A percentile compares a stretch with the other conserved stretches of the same genome.
These are phyloP conservation scores for Ophion costatus DNA, from an alignment of 2,888 invertebrate genomes.

Conservation along the genomic window DNA sequence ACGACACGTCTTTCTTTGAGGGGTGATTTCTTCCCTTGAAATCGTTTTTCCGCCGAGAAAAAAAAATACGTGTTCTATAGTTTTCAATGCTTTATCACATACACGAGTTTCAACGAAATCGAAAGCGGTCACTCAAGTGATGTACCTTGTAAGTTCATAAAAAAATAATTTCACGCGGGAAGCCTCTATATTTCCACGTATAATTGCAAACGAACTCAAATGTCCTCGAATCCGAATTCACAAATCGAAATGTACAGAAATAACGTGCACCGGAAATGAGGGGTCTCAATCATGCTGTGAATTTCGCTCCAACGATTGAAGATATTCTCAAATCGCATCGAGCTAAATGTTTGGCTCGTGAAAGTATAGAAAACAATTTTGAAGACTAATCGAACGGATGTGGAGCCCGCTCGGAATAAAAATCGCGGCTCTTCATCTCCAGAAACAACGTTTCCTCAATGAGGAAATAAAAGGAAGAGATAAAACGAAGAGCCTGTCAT, in stretches of 20 bases:
- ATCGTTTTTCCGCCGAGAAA: too few species aligned
- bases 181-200: neutral
- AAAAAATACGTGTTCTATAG: too few species aligned
- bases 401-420: neutral
- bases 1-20: too few species aligned
- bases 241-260: neutral
- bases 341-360: neutral
- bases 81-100: too few species aligned
- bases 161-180: neutral
- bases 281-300: neutral
- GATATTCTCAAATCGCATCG: neutral
- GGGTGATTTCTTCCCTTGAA: too few species aligned
- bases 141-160: too few species aligned
- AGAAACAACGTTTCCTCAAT: neutral
- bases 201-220: neutral
- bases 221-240: neutral
- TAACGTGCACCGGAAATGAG: neutral
- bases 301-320: neutral
- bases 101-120: too few species aligned
- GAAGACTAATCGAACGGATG: neutral
- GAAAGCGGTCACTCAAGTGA: too few species aligned
- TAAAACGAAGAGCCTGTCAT: neutral
- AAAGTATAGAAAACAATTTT: neutral
- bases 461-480: neutral
- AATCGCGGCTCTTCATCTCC: neutral